phyloP scores from a whole-genome alignment of 1,140 invertebrate species.

The Microplitis mediator region DNA sequence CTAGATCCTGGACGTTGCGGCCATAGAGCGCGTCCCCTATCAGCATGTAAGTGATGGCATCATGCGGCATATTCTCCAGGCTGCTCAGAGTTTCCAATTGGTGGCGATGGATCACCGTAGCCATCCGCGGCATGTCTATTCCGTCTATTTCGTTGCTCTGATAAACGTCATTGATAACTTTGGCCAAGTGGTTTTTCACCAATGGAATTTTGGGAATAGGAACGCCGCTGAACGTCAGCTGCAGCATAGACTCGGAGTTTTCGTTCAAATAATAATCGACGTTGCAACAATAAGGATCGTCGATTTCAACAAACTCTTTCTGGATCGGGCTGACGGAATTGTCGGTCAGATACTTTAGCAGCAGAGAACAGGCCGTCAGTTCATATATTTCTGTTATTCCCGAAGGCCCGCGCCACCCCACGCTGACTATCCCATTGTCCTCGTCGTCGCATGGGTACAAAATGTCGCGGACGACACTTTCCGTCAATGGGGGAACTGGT shows the following conservation, averaged over 20 bases:
- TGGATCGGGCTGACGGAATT: constrained; percentile 84
- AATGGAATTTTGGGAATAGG: constrained; percentile 70
- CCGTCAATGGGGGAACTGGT: constrained; percentile 68
- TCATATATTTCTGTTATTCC: constrained; percentile 65
- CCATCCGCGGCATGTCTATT: constrained; percentile 79
- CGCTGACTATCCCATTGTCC: constrained; percentile 79
- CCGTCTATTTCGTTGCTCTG: constrained; percentile 54
- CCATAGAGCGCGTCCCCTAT: constrained; percentile 87
- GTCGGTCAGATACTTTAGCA: constrained; percentile 84
- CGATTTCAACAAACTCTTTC: constrained; percentile 82
- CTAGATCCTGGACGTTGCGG: constrained; percentile 69
- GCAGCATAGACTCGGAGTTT: constrained; percentile 73
- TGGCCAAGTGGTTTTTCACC: constrained; percentile 68
- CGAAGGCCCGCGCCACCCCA: constrained; percentile 86
- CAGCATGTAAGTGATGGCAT: constrained; percentile 74
- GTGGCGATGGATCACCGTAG: constrained; percentile 73
- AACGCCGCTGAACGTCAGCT: constrained; percentile 79
- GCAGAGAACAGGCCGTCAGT: constrained; percentile 70
- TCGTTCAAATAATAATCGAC: constrained; percentile 73
- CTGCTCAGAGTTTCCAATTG: constrained; percentile 74
- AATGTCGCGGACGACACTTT: constrained; percentile 62
- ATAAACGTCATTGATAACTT: constrained; percentile 64
- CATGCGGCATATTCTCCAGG: constrained; percentile 79
- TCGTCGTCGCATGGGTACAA: constrained; percentile 86
- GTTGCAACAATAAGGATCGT: constrained; percentile 80